Conservation (phyloP, 2,797 vertebrate genomes). For the Scolopax bukidnonensis region DNA sequence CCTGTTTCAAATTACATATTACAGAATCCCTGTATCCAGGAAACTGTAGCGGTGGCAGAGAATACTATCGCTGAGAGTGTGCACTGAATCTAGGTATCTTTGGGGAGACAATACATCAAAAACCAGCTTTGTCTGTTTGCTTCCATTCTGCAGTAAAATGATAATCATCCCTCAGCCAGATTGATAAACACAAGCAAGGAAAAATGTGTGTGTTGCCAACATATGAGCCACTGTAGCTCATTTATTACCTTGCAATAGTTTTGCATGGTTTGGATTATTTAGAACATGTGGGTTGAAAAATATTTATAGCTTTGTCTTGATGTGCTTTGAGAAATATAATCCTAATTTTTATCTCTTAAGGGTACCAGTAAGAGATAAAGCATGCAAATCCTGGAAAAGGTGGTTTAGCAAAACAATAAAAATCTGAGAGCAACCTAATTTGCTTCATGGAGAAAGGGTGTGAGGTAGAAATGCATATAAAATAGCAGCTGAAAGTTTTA, state of each 20-base stretch:
- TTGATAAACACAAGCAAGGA: background rate
- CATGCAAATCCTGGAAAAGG: background rate
- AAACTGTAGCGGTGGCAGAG: background rate
- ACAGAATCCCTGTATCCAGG: background rate
- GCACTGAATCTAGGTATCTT: background rate
- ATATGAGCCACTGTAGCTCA: background rate
- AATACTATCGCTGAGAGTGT: background rate
- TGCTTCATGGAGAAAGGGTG: background rate
- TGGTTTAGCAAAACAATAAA: background rate
- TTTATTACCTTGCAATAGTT: constrained; percentile 1
- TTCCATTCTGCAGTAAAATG: background rate
- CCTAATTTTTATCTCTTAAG: background rate
- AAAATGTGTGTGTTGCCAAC: background rate
- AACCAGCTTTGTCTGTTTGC: background rate
- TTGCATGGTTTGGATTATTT: background rate
- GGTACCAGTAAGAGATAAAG: background rate
- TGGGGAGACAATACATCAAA: background rate
- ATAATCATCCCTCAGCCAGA: background rate
- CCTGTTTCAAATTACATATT: background rate
- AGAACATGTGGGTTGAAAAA: background rate
- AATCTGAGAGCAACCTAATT: background rate
- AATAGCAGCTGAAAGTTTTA: background rate
- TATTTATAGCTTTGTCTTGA: background rate
- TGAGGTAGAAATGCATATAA: background rate
- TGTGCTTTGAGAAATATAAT: background rate